Conservation (phyloP, 2,888 invertebrate genomes). For the Amiota communis region DNA sequence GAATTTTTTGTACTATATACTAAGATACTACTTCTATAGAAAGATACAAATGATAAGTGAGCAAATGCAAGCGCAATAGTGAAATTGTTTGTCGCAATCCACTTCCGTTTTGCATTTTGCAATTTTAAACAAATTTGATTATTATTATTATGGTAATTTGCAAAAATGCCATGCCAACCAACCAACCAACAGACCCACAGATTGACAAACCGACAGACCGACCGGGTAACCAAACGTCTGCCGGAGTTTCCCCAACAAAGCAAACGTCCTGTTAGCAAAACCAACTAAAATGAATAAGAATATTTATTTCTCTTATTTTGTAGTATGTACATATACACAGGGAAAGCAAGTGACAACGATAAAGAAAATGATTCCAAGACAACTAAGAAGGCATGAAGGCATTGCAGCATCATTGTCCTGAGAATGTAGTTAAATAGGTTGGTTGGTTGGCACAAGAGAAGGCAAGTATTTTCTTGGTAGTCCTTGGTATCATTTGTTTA, state of each 20-base stretch:
- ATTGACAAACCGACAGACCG: neutral
- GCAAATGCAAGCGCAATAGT: conserved; percentile 8
- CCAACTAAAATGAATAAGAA: neutral
- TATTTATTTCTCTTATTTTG: neutral
- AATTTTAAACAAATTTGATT: conserved; percentile 67
- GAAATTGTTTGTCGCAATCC: conserved; percentile 32
- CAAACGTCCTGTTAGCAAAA: too few species aligned
- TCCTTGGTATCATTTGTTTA: conserved; percentile 62
- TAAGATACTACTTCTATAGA: neutral
- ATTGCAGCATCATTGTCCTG: too few species aligned
- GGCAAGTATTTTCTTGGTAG: conserved; percentile 36
- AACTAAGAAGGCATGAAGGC: too few species aligned
- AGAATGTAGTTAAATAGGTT: neutral
- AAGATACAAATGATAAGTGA: neutral
- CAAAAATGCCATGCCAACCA: conserved; percentile 60
- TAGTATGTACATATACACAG: neutral
- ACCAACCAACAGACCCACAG: conserved; percentile 1
- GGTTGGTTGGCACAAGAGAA: neutral
- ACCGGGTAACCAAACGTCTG: neutral
- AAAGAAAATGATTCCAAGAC: neutral
- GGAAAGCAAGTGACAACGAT: conserved; percentile 16
- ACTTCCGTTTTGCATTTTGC: conserved; percentile 63
- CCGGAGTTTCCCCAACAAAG: too few species aligned
- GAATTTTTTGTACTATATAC: too few species aligned
- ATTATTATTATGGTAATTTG: conserved; percentile 66